Percentiles rank a stretch among this genome's conserved stretches.
Evolutionary conservation across 2,113 vertebrate species (phyloP).

Genomic region (Nipponia nippon): DNA sequence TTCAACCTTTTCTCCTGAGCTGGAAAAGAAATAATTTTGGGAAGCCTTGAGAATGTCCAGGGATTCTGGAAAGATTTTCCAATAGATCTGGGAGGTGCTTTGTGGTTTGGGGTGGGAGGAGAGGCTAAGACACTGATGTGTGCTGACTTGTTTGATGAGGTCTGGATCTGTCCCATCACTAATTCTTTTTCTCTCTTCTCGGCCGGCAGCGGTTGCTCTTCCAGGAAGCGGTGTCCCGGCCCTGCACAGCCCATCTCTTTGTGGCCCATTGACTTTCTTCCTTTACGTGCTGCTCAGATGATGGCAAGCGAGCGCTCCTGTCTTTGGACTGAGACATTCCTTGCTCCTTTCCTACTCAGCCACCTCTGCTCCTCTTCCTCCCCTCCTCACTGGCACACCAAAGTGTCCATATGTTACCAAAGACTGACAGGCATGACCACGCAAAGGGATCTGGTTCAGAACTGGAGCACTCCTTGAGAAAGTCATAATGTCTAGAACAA

Average conservation of each 20-base stretch:
- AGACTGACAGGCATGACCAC: conserved; percentile 76
- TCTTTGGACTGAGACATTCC: conserved; percentile 53
- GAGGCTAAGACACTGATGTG: too few relatives aligned
- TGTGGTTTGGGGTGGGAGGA: background rate
- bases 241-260: conserved; percentile 35
- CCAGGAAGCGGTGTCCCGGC: conserved; percentile 53
- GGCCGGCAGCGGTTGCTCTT: conserved; percentile 73
- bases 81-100: background rate
- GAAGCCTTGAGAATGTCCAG: background rate
- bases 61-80: background rate
- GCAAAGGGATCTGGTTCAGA: conserved; percentile 69
- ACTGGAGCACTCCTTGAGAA: conserved; percentile 67
- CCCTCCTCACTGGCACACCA: conserved; percentile 79
- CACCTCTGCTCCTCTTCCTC: conserved; percentile 68
- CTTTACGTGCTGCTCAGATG: conserved; percentile 78
- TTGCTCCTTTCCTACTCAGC: conserved; percentile 62
- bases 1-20: background rate
- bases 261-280: conserved; percentile 70
- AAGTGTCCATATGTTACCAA: conserved; percentile 84
- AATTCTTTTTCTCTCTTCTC: conserved; percentile 35
- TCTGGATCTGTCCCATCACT: background rate
- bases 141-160: background rate
- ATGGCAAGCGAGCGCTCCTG: conserved; percentile 65
- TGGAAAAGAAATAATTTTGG: background rate
- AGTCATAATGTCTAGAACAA: conserved; percentile 59